These are phyloP conservation scores for Excalfactoria chinensis DNA, from an alignment of 2,113 vertebrate species.

Conservation along the genomic window DNA sequence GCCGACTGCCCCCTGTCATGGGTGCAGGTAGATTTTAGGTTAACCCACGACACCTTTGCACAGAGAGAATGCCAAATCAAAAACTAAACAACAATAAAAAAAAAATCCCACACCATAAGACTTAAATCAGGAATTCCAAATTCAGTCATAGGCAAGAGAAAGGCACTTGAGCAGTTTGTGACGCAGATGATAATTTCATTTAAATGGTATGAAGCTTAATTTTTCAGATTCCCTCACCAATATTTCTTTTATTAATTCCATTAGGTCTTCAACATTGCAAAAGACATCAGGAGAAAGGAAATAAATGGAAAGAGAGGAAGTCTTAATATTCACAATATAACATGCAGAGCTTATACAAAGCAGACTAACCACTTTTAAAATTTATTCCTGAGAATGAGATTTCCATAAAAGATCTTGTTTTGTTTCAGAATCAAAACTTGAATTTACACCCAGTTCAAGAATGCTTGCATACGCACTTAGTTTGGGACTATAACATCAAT, in stretches of 20 bases:
- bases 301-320: not conserved
- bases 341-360: not conserved
- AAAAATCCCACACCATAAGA: not conserved
- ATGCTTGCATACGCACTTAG: not conserved
- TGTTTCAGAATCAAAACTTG: not conserved
- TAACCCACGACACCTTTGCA: no score
- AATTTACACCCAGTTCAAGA: not conserved
- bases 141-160: not conserved
- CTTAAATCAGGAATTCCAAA: not conserved
- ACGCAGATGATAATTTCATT: not conserved
- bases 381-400: not conserved
- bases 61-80: not conserved
- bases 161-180: not conserved
- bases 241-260: not conserved
- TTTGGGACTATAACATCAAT: not conserved
- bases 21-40: no score
- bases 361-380: not conserved
- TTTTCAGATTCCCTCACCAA: not conserved
- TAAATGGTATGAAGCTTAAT: not conserved
- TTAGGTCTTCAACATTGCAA: not conserved
- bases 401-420: not conserved
- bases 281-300: not conserved
- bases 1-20: no score
- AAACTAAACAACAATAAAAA: not conserved
- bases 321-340: not conserved